Percentiles rank a stretch among this genome's conserved stretches.
Evolutionary conservation across 2,113 vertebrate genomes (phyloP).

Genomic region (Paramisgurnus dabryanus): DNA sequence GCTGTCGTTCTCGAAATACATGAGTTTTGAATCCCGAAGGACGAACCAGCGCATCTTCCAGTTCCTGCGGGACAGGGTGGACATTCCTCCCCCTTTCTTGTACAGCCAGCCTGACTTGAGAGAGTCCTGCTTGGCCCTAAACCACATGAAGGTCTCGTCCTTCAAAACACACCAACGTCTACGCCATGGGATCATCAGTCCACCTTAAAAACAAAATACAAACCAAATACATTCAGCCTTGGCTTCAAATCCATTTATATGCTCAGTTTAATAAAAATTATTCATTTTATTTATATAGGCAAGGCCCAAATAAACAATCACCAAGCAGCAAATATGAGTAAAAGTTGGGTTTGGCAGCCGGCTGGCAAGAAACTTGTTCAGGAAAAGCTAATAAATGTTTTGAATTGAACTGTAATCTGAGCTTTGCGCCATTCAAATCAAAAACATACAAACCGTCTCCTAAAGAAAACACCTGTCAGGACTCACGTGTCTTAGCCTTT

Average conservation of each 20-base stretch:
- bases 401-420: no score
- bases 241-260: background rate
- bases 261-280: background rate
- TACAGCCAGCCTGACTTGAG: constrained; percentile 90
- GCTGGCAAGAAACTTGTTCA: no score
- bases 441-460: no score
- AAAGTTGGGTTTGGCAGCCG: no score
- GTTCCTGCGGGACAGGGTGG: constrained; percentile 88
- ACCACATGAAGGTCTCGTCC: constrained; percentile 93
- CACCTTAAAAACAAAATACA: constrained; percentile 67
- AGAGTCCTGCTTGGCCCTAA: constrained; percentile 87
- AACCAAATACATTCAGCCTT: constrained; percentile 18
- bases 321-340: no score
- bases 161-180: constrained; percentile 90
- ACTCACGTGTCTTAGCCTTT: no score
- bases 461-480: no score
- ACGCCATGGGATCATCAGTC: constrained; percentile 89
- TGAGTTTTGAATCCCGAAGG: constrained; percentile 84
- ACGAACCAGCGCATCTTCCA: constrained; percentile 96
- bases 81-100: constrained; percentile 89
- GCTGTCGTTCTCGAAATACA: constrained; percentile 91
- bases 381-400: no score
- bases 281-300: no score
- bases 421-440: no score
- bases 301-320: no score